Evolutionary conservation across 2,113 vertebrate species (phyloP), one percentile per base, ranked within the genome.

Genomic region (Etheostoma cragini): DNA sequence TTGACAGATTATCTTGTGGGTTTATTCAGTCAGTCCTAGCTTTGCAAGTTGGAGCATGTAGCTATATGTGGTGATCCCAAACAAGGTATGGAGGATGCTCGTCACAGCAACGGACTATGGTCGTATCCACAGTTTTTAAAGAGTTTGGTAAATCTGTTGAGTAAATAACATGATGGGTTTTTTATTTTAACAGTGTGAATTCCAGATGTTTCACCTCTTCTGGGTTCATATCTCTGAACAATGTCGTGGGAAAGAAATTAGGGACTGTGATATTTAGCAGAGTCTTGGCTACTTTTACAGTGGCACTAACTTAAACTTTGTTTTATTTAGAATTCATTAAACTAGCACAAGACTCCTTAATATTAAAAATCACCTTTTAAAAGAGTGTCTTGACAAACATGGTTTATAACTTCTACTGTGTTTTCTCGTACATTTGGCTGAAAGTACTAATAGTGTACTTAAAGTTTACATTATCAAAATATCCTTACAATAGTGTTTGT

Each of bases 401-500:
- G 16, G 13, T 54, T 46, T 2, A 19, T 8, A 74, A 30, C 42
- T 8, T 53, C 21, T 52, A 15, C 45, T 56, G 30, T 16, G 30
- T 42, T 4, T 46, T 30, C 16, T 45, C 7, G 47, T n/a, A 53
- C 16, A 26, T 30, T 16, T 46, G 5, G 3, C 15, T 6, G 3
- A 30, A 35, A 68, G 3, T 5, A 5, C 6, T 8, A 11, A 63
- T 22, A 16, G 26, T 26, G 26, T 26, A 26, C 14, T 22, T 17
- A 4, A 56, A 56, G 38, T 65, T 46, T 12, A 53, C 14, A 12
- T 14, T 13, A 0, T 22, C 10, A 56, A 53, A 33, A 45, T 8
- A 22, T 54, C 61, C 7, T 64, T 8, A 80, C 83, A 87, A 42
- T 62, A 33, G 35, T 16, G 17, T 75, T 11, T 82, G n/a, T 80